Base-by-base conservation (phyloP, 2,888 invertebrate genomes). In the Mythimna vitellina region DNA sequence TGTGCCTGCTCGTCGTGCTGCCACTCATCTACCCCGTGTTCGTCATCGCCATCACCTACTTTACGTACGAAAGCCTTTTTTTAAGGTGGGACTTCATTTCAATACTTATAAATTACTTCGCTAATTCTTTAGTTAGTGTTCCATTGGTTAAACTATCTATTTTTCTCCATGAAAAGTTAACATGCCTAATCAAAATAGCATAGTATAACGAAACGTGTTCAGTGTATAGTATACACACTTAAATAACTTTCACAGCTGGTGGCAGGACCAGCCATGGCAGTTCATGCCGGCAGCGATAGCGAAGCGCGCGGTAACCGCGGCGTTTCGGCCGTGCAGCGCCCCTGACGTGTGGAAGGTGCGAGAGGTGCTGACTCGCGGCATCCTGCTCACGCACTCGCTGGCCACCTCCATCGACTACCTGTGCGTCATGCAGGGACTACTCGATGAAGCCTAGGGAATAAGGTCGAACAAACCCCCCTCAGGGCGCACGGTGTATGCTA, bases 401-500 rank as follows among this genome's bases (percentile, higher is more conserved):
- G 96, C 96, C 35, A 96, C 96, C 6, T 95, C 96, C 12, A 92
- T 96, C 5, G 96, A 96, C 86, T 96, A 96, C 79, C 89, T 96
- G 9, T 95, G 94, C 73, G 96, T 96, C 64, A 95, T 96, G 94
- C 96, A 96, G 78, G 94, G 95, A 2, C 87, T 96, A 2, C 90
- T 96, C 6, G 96, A 96, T 54, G 95, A 96, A 73, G 78, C 90
- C 17, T 93, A 84, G 85, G 29, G 42, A 25, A 49, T 9, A 32
- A n/a, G 25, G 0, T 58, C 42, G 32, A 57, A 32, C 57, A 5
- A 57, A 32, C 20, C 29, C 29, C 29, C 25, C 25, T 20, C 9
- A 29, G 8, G 56, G 29, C 56, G 17, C 29, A 56, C 17, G 20
- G 10, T 32, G 29, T 9, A 32, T 32, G 29, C 32, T 32, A 17